phyloP scores from a whole-genome alignment of 2,888 invertebrate species.

The Mimumesa dahlbomi region DNA sequence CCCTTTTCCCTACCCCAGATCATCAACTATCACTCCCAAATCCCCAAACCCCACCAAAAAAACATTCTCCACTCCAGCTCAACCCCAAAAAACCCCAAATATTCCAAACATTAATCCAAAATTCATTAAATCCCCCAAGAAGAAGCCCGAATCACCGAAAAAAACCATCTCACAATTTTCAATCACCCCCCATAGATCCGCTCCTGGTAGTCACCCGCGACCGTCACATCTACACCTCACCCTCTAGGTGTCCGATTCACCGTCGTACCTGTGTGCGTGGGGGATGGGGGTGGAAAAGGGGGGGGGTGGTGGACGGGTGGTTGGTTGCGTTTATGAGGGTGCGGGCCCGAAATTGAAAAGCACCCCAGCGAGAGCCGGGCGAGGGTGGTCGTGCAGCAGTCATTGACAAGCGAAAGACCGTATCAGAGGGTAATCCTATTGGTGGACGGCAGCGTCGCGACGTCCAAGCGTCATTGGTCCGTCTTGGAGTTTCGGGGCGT shows the following conservation, averaged over 20 bases:
- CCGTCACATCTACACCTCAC: slow-evolving; percentile 17
- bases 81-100: too few relatives aligned
- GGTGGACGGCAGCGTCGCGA: slow-evolving; percentile 79
- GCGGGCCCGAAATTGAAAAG: slow-evolving; percentile 71
- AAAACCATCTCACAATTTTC: neutral
- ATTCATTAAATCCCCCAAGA: too few relatives aligned
- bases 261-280: slow-evolving; percentile 20
- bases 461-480: slow-evolving; percentile 76
- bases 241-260: too few relatives aligned
- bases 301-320: slow-evolving; percentile 55
- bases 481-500: slow-evolving; percentile 71
- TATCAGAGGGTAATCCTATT: slow-evolving; percentile 81
- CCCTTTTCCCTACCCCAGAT: too few relatives aligned
- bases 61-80: too few relatives aligned
- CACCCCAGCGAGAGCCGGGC: slow-evolving; percentile 53
- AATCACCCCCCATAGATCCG: slow-evolving; percentile 30
- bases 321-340: slow-evolving; percentile 66
- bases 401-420: slow-evolving; percentile 79
- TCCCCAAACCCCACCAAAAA: too few relatives aligned
- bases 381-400: slow-evolving; percentile 69
- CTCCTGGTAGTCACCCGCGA: slow-evolving; percentile 31
- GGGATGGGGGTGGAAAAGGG: slow-evolving; percentile 9
- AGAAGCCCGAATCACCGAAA: neutral
- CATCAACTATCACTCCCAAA: too few relatives aligned
- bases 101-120: too few relatives aligned